Evolutionary conservation across 2,797 vertebrate species (phyloP).

Genomic region (Spondyliosoma cantharus): DNA sequence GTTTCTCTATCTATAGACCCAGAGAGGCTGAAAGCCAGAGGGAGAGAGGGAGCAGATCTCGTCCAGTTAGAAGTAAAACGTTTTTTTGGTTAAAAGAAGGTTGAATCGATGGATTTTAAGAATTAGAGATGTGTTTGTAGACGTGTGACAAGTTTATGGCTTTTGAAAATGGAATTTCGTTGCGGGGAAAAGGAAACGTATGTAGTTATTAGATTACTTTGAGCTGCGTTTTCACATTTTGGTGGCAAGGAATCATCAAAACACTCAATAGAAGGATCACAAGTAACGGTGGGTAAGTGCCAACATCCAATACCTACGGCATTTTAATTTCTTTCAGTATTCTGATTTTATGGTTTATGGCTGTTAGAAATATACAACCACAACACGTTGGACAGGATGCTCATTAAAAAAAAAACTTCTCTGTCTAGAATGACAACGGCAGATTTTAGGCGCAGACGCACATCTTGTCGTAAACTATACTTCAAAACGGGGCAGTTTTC

Average conservation of each 20-base stretch:
- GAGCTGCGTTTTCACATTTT: conserved; percentile 49
- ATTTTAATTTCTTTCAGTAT: neutral
- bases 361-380: neutral
- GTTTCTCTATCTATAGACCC: conserved; percentile 89
- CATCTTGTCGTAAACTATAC: neutral
- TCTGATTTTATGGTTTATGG: conserved; percentile 2
- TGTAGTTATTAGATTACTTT: conserved; percentile 46
- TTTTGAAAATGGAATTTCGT: conserved; percentile 75
- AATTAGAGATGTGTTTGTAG: conserved; percentile 34
- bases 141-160: conserved; percentile 11
- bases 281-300: conserved; percentile 76
- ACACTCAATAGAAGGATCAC: conserved; percentile 39
- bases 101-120: conserved; percentile 25
- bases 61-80: conserved; percentile 22
- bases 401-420: neutral
- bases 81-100: conserved; percentile 37
- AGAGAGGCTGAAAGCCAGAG: conserved; percentile 72
- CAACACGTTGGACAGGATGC: neutral
- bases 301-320: neutral
- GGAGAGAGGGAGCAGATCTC: conserved; percentile 60
- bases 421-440: conserved; percentile 13
- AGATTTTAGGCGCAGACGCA: conserved; percentile 9
- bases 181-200: conserved; percentile 39
- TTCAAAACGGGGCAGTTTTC: conserved; percentile 10
- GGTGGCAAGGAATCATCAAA: conserved; percentile 32